phyloP scores from a whole-genome alignment of 1,140 invertebrate genomes.

The Drosophila pallidifrons region DNA sequence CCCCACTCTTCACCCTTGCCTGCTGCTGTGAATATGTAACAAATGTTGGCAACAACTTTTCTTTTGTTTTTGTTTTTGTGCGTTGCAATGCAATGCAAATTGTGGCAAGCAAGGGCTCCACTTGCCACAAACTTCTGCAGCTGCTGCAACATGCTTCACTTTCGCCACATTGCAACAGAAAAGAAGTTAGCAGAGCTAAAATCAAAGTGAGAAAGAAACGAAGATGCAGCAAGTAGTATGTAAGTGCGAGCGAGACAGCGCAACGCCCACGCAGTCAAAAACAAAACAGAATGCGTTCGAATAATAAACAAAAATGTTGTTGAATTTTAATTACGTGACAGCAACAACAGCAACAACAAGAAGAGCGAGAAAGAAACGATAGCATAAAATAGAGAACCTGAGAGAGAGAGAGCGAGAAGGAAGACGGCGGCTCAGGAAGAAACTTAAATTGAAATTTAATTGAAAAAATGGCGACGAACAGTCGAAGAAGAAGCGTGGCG shows the following conservation, averaged over 20 bases:
- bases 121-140: not conserved
- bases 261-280: not conserved
- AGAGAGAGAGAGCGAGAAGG: not conserved
- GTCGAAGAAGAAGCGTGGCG: constrained; percentile 41
- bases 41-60: constrained; percentile 37
- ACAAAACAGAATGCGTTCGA: constrained; percentile 15
- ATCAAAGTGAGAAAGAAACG: no score
- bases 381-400: no score
- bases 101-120: constrained; percentile 17
- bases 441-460: constrained; percentile 71
- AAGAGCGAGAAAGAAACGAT: not conserved
- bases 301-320: constrained; percentile 20
- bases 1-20: no score
- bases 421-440: constrained; percentile 26
- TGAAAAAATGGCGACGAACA: constrained; percentile 62
- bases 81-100: constrained; percentile 15
- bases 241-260: not conserved
- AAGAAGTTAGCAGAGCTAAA: not conserved
- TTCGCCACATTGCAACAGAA: constrained; percentile 8
- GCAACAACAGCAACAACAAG: constrained; percentile 12
- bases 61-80: constrained; percentile 13
- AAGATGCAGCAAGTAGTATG: no score
- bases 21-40: constrained; percentile 28
- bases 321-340: constrained; percentile 34
- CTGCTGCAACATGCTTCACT: not conserved